Evolutionary conservation across 2,888 invertebrate genomes (phyloP).

Genomic region (Troides oblongomaculatus): DNA sequence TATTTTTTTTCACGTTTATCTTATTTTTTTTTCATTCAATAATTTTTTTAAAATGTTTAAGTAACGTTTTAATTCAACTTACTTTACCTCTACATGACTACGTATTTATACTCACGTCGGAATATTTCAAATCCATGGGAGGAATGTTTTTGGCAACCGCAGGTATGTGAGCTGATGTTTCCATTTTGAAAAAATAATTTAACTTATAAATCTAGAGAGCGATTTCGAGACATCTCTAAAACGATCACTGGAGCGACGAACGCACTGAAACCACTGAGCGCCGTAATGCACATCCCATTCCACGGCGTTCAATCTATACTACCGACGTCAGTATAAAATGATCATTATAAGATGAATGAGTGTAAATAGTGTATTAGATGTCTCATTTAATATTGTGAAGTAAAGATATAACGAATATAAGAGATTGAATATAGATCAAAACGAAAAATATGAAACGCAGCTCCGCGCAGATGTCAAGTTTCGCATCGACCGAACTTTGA

Average conservation of each 20-base stretch:
- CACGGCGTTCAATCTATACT: constrained; percentile 34
- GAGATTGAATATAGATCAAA: constrained; percentile 59
- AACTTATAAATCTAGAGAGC: constrained; percentile 49
- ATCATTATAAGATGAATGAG: constrained; percentile 25
- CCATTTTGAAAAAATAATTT: constrained; percentile 33
- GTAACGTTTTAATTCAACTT: not conserved
- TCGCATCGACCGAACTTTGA: constrained; percentile 80
- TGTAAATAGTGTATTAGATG: constrained; percentile 13
- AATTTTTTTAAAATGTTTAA: not conserved
- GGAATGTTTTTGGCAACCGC: constrained; percentile 55
- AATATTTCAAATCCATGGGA: constrained; percentile 57
- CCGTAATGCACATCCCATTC: constrained; percentile 57
- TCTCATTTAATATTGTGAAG: constrained; percentile 35
- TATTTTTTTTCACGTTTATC: too few relatives aligned
- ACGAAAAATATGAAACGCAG: constrained; percentile 72
- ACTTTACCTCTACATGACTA: not conserved
- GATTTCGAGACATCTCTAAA: constrained; percentile 46
- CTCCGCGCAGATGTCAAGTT: constrained; percentile 79
- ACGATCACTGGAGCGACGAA: constrained; percentile 46
- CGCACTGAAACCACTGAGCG: constrained; percentile 44
- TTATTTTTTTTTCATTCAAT: not conserved
- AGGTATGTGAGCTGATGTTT: constrained; percentile 49
- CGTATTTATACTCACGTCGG: constrained; percentile 59
- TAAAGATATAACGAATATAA: constrained; percentile 51
- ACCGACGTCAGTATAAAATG: constrained; percentile 13